Evolutionary conservation across 2,888 invertebrate species (phyloP).

Genomic region (Diplolepis rosae): DNA sequence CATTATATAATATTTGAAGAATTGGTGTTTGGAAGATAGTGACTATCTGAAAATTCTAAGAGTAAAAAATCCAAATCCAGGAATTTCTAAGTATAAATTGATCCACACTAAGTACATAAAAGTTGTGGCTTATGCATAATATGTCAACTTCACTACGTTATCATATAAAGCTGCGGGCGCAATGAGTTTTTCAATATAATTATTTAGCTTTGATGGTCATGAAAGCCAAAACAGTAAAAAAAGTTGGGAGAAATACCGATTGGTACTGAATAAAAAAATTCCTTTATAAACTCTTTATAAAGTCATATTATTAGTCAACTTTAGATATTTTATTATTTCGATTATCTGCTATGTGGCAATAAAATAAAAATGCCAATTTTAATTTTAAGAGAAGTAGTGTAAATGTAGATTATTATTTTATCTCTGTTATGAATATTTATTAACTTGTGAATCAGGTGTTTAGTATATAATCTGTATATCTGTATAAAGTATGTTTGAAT

Average conservation of each 20-base stretch:
- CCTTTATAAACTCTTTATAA: background rate
- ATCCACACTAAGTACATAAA: background rate
- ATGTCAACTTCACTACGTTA: background rate
- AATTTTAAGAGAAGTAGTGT: background rate
- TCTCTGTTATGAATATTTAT: conserved; percentile 23
- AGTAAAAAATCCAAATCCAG: too few relatives aligned
- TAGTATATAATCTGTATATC: background rate
- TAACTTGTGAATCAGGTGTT: background rate
- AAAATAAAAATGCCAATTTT: conserved; percentile 1
- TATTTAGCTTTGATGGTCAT: background rate
- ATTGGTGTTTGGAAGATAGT: too few relatives aligned
- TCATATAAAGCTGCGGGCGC: background rate
- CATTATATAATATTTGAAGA: too few relatives aligned
- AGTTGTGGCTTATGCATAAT: background rate
- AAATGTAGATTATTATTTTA: conserved; percentile 4
- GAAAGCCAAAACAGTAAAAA: background rate
- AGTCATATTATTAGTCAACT: background rate
- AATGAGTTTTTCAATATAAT: background rate
- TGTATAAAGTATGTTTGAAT: too few relatives aligned
- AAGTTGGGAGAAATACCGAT: background rate
- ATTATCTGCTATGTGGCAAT: conserved; percentile 11
- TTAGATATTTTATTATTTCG: background rate
- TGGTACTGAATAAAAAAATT: background rate
- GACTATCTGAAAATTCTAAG: too few relatives aligned
- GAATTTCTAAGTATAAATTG: too few relatives aligned